Base-by-base conservation (phyloP, 2,797 vertebrate genomes). In the Squalus acanthias region DNA sequence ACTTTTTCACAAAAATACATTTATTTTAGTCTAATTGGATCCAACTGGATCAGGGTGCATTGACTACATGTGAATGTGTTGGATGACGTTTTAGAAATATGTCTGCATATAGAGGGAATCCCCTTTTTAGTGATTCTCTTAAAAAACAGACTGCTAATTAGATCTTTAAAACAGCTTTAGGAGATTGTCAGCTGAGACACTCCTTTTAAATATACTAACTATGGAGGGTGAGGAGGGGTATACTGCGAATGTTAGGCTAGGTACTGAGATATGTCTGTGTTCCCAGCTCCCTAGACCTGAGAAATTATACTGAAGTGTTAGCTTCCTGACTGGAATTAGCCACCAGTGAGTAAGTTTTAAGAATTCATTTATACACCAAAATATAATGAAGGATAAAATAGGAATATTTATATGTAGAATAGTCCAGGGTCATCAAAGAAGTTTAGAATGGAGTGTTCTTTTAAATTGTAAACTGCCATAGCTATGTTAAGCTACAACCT, bases 391-490 rank as follows among this genome's bases (percentile, higher is more conserved):
- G 89, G 60, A 92, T 91, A 0, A 33, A 91, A 74, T 57, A 57
- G 50, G 57, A 67, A 53, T 60, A 76, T 74, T 95, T 95, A 12
- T 95, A 74, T n/a, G 6, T 57, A 4, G 26, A 72, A 57, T 74
- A 53, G 17, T 76, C 50, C 13, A 8, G 67, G 17, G 50, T 70
- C 65, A 70, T 70, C 92, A 95, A 26, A 74, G 39, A 95, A 57
- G 39, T 95, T 95, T 74, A 65, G 46, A 95, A 29, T 53, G 92
- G n/a, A 95, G 67, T 72, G 46, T 53, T 95, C 67, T 20, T 24
- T 95, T 95, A 46, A 57, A 95, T 74, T 74, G 50, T 95, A 57
- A 95, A 95, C 33, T 95, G 94, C 69, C 15, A 53, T 74, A n/a
- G 29, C 63, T 22, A 65, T 94, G 17, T 94, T 24, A 94, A 76